Percentiles rank a stretch among this genome's conserved stretches.
phyloP scores from a whole-genome alignment of 2,888 invertebrate genomes.

The Lymantria dispar region DNA sequence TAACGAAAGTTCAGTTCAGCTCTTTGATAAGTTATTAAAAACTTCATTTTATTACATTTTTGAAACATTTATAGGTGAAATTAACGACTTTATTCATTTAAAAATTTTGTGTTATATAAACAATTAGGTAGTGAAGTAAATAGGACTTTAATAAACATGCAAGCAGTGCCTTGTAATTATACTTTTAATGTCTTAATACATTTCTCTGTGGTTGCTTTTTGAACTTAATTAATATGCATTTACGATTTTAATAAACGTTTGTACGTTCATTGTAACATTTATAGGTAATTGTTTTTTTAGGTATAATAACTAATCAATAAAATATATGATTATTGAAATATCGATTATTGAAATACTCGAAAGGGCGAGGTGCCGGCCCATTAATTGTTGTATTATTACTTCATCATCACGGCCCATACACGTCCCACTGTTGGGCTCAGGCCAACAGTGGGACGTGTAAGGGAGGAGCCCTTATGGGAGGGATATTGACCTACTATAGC shows the following conservation, averaged over 20 bases:
- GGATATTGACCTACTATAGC: too few species aligned
- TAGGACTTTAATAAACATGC: background rate
- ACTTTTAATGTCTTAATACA: conserved; percentile 1
- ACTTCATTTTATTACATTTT: conserved; percentile 42
- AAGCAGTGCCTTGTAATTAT: background rate
- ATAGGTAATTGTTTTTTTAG: background rate
- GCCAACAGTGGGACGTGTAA: too few species aligned
- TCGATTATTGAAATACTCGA: too few species aligned
- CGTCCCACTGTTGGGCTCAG: too few species aligned
- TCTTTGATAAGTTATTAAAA: conserved; percentile 45
- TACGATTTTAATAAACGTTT: background rate
- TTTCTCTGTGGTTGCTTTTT: background rate
- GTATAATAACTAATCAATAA: too few species aligned
- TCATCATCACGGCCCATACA: too few species aligned
- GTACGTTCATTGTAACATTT: background rate
- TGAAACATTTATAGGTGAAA: conserved; percentile 49
- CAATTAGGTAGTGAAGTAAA: conserved; percentile 17
- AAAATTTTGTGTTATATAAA: conserved; percentile 32
- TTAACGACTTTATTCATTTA: conserved; percentile 38
- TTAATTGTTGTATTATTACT: too few species aligned
- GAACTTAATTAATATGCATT: background rate
- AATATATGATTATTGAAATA: too few species aligned
- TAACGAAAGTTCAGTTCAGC: conserved; percentile 36
- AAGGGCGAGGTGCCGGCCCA: too few species aligned
- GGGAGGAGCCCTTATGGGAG: too few species aligned